Evolutionary conservation across 1,140 invertebrate species (phyloP), one percentile per base, ranked within the genome.

Genomic region (Linepithema humile): DNA sequence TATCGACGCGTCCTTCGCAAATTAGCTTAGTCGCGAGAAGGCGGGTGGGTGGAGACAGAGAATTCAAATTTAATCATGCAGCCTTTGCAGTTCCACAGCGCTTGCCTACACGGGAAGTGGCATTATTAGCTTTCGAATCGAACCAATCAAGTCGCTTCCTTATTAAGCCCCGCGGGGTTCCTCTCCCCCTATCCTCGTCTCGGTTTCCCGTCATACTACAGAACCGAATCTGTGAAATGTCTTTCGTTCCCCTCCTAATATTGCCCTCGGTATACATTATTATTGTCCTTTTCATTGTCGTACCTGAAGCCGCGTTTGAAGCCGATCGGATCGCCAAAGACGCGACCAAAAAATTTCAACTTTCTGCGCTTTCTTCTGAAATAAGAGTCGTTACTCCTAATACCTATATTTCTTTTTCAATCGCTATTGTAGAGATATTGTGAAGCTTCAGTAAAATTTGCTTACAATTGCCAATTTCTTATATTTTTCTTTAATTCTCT

Each of bases 91-190:
- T 82, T 73, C 55, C 38, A 69, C 57, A 32, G 73, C 50, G 83
- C 38, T 32, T 60, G 48, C 55, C 70, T 53, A 70, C 84, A 87
- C 82, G 83, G 91, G 85, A 91, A 91, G 90, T 89, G 83, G 91
- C 90, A 91, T 91, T 92, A 92, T 92, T 92, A 92, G 88, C 91
- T 91, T 91, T 90, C 88, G 90, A 92, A 91, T 92, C 87, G 91
- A 92, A 91, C 87, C 91, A 91, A 92, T 92, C 91, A 88, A 85
- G 83, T 72, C 77, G 90, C 85, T 92, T 91, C 91, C 91, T 91
- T 92, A 92, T 92, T 92, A 92, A 92, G 87, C 90, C 91, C 90
- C 60, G 88, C 88, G 87, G 72, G 40, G 70, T 69, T 60, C 59
- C 48, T 35, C n/a, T 70, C 38, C 32, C 60, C 43, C 20, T 53